Conservation (phyloP, 2,888 invertebrate species). For the Pseudolycoriella hygida region DNA sequence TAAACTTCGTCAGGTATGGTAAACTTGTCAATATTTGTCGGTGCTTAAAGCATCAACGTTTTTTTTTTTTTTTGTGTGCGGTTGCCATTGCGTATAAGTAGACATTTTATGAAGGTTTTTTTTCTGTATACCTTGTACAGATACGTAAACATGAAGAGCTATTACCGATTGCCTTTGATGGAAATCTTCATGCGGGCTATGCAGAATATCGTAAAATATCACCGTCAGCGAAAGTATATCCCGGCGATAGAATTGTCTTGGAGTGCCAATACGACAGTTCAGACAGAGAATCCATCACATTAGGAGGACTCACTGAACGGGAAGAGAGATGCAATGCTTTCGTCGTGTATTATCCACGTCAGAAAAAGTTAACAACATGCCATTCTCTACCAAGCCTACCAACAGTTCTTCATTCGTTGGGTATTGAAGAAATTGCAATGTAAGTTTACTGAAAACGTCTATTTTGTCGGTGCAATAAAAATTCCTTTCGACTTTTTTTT, state of each 20-base stretch:
- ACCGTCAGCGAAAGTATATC: slow-evolving; percentile 33
- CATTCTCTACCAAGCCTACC: slow-evolving; percentile 40
- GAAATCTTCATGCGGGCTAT: slow-evolving; percentile 41
- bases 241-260: slow-evolving; percentile 41
- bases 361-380: slow-evolving; percentile 35
- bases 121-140: neutral
- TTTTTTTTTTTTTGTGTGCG: neutral
- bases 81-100: neutral
- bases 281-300: slow-evolving; percentile 35
- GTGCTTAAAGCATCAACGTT: neutral
- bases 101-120: neutral
- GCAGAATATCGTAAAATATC: slow-evolving; percentile 38
- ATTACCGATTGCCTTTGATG: slow-evolving; percentile 38
- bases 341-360: slow-evolving; percentile 39
- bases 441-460: slow-evolving; percentile 27
- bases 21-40: neutral
- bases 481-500: slow-evolving; percentile 9
- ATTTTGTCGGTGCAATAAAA: too few species aligned
- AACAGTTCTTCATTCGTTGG: slow-evolving; percentile 39
- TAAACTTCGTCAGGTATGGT: slow-evolving; percentile 31
- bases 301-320: slow-evolving; percentile 36
- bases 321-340: slow-evolving; percentile 43
- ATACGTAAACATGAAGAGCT: slow-evolving; percentile 34
- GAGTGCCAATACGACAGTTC: slow-evolving; percentile 44
- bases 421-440: slow-evolving; percentile 39